phyloP scores from a whole-genome alignment of 1,140 invertebrate genomes.

The Adoxophyes honmai region DNA sequence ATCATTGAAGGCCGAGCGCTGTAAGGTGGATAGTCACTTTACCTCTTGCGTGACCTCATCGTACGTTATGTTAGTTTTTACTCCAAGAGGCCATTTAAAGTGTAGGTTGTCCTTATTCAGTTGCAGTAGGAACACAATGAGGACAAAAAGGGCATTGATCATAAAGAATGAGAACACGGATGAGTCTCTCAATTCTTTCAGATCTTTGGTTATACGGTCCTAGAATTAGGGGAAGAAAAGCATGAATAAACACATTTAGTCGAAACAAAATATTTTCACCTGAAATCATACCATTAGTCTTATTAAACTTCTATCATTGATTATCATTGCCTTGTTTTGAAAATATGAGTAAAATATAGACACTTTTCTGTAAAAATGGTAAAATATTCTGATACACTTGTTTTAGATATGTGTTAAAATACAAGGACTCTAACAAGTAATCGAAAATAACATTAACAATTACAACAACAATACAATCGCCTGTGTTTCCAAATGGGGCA shows the following conservation, averaged over 20 bases:
- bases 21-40: constrained; percentile 74
- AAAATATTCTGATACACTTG: too few species aligned
- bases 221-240: constrained; percentile 78
- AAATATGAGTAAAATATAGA: too few species aligned
- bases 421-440: too few species aligned
- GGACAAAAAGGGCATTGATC: constrained; percentile 98
- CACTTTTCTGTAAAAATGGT: too few species aligned
- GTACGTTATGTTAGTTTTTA: constrained; percentile 95
- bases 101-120: constrained; percentile 96
- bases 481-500: too few species aligned
- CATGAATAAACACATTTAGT: constrained; percentile 17
- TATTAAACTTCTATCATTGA: not conserved
- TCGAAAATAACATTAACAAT: too few species aligned
- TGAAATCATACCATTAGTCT: constrained; percentile 39
- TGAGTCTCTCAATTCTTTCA: constrained; percentile 95
- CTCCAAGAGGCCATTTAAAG: constrained; percentile 95
- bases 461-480: too few species aligned
- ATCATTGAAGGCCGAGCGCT: constrained; percentile 68
- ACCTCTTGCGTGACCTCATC: constrained; percentile 92
- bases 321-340: too few species aligned
- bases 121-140: constrained; percentile 98
- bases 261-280: constrained; percentile 20
- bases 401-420: too few species aligned
- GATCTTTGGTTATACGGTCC: constrained; percentile 91
- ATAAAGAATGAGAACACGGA: constrained; percentile 98